Evolutionary conservation across 2,888 invertebrate genomes (phyloP).

Genomic region (Tinea trinotella): DNA sequence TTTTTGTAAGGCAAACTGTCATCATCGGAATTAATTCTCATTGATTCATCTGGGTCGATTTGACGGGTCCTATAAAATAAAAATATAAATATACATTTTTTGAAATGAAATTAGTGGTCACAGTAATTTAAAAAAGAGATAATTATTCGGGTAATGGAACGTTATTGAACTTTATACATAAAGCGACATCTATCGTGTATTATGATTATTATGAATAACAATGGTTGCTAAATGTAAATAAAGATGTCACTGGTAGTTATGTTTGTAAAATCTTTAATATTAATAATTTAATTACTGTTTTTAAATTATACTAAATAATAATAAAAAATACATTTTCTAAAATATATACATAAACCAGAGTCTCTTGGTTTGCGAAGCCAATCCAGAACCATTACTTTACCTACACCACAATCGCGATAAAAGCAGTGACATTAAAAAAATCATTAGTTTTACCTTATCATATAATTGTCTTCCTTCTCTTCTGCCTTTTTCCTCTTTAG

Average conservation of each 20-base stretch:
- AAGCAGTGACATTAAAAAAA: neutral
- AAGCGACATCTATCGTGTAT: neutral
- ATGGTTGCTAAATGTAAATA: too few relatives aligned
- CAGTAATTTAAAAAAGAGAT: neutral
- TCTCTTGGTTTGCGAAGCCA: too few relatives aligned
- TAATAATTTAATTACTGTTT: too few relatives aligned
- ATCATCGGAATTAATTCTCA: conserved; percentile 58
- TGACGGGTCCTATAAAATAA: conserved; percentile 36
- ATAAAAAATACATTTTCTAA: too few relatives aligned
- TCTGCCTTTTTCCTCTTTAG: conserved; percentile 68
- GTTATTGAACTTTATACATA: neutral
- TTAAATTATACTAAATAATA: too few relatives aligned
- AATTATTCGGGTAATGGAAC: neutral
- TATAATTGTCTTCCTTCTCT: conserved; percentile 59
- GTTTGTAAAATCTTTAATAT: too few relatives aligned
- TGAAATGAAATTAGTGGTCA: neutral
- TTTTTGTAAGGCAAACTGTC: conserved; percentile 66
- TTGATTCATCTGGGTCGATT: conserved; percentile 57
- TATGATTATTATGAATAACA: neutral
- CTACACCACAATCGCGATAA: neutral
- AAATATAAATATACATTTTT: neutral
- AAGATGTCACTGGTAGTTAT: neutral
- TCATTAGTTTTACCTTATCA: conserved; percentile 39
- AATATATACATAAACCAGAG: too few relatives aligned
- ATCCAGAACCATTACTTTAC: too few relatives aligned